These are phyloP conservation scores for Copidosoma floridanum DNA, from an alignment of 1,140 invertebrate species.

Conservation along the genomic window DNA sequence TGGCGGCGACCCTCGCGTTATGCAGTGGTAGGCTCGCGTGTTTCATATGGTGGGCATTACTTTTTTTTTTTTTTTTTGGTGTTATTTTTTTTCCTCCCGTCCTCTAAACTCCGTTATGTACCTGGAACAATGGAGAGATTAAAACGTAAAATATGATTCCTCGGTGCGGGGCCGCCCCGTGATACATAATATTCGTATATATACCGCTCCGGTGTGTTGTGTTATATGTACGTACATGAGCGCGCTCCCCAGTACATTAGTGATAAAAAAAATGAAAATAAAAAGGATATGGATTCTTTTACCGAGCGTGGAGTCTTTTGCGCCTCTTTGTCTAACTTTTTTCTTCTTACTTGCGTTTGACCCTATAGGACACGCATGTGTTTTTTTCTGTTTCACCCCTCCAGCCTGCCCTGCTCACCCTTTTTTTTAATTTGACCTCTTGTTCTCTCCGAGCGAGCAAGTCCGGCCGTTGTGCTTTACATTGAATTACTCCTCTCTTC, in stretches of 20 bases:
- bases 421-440: not conserved
- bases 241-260: constrained; percentile 13
- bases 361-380: not conserved
- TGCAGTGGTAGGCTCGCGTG: no score
- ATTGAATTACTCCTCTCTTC: not conserved
- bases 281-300: no score
- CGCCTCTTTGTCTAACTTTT: not conserved
- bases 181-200: no score
- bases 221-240: no score
- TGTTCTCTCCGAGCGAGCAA: not conserved
- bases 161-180: constrained; percentile 29
- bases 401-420: not conserved
- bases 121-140: constrained; percentile 57
- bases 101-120: constrained; percentile 56
- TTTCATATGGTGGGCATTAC: constrained; percentile 55
- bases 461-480: not conserved
- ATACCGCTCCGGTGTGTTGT: no score
- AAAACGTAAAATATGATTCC: constrained; percentile 57
- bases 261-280: no score
- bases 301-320: no score
- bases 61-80: no score
- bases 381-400: not conserved
- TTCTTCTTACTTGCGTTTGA: not conserved
- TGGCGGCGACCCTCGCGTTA: no score
- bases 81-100: no score